A percentile compares a stretch with the other conserved stretches of the same genome.
Evolutionary conservation across 2,113 vertebrate species (phyloP).

Genomic region (Baryphthengus martii): DNA sequence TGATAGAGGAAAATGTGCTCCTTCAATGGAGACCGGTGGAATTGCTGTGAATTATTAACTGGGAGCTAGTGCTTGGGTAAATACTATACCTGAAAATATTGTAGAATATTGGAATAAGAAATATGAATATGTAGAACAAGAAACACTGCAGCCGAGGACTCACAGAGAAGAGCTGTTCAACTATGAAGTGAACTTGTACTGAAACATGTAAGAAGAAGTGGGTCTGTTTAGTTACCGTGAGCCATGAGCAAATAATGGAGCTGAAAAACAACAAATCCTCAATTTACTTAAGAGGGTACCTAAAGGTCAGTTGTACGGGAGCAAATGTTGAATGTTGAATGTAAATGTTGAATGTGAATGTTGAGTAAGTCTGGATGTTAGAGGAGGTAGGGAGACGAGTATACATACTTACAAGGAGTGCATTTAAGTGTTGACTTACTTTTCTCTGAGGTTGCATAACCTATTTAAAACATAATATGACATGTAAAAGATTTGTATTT

Average conservation of each 20-base stretch:
- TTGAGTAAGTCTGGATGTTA: not conserved
- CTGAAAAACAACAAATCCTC: not conserved
- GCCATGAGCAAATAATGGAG: not conserved
- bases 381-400: not conserved
- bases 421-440: not conserved
- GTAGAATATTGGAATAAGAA: not conserved
- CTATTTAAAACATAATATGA: not conserved
- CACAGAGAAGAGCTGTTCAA: not conserved
- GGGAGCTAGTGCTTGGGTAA: not conserved
- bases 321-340: not conserved
- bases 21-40: not conserved
- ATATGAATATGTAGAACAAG: not conserved
- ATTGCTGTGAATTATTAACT: not conserved
- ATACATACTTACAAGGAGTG: not conserved
- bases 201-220: not conserved
- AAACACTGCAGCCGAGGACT: not conserved
- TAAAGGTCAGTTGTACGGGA: not conserved
- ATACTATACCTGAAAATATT: not conserved
- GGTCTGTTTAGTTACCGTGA: not conserved
- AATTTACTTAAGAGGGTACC: not conserved
- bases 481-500: not conserved
- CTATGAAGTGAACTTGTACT: not conserved
- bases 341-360: too few species aligned
- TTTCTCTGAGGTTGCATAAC: not conserved
- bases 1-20: not conserved